These are phyloP conservation scores for Margaritifera margaritifera DNA, from an alignment of 2,888 invertebrate species.

Conservation along the genomic window DNA sequence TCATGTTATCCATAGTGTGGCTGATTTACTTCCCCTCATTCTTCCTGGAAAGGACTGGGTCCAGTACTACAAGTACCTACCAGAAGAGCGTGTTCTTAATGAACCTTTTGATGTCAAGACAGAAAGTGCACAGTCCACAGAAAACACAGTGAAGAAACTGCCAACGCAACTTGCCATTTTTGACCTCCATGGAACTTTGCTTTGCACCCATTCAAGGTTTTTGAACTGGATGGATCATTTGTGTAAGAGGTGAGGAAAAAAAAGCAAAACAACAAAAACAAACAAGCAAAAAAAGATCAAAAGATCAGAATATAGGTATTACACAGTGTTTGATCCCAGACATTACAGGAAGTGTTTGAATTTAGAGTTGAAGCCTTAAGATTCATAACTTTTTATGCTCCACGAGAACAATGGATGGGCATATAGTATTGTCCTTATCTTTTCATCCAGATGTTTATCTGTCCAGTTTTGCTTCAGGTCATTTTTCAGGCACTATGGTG, in stretches of 20 bases:
- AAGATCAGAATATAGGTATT: too few species aligned
- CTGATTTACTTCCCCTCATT: constrained; percentile 64
- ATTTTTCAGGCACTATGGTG: too few species aligned
- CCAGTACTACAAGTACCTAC: constrained; percentile 57
- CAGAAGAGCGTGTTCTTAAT: constrained; percentile 11
- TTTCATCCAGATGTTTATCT: too few species aligned
- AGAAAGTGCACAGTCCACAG: constrained; percentile 1
- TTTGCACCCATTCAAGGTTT: constrained; percentile 73
- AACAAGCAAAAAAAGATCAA: too few species aligned
- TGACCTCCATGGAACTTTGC: constrained; percentile 74
- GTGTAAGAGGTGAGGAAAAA: constrained; percentile 60
- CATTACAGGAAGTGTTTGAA: too few species aligned
- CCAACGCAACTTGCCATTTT: constrained; percentile 70
- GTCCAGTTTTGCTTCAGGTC: too few species aligned
- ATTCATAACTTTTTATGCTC: too few species aligned
- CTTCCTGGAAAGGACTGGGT: constrained; percentile 59
- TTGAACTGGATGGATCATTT: constrained; percentile 71
- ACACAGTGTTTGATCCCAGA: too few species aligned
- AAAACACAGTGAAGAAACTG: constrained; percentile 10
- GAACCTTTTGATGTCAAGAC: background rate
- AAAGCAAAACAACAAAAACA: background rate
- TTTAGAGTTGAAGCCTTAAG: too few species aligned
- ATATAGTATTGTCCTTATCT: too few species aligned
- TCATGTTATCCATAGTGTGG: constrained; percentile 65
- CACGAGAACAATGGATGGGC: too few species aligned